phyloP scores from a whole-genome alignment of 2,797 vertebrate species.

The Hippopotamyrus pictus region DNA sequence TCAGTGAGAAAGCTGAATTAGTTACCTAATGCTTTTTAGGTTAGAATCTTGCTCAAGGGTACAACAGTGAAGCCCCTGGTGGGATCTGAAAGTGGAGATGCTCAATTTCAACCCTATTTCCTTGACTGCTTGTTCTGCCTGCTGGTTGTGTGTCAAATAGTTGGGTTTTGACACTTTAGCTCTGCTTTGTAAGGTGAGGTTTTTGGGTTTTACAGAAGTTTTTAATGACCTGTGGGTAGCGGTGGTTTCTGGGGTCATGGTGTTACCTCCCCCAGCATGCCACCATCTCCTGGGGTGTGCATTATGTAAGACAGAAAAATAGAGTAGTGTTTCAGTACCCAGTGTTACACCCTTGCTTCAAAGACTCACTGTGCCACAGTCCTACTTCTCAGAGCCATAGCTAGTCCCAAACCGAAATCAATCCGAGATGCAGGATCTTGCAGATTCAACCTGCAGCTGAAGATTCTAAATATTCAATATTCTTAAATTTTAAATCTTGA shows the following conservation, averaged over 20 bases:
- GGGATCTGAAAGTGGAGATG: not conserved
- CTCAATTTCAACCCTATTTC: constrained; percentile 24
- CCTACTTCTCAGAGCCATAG: not conserved
- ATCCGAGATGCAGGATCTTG: not conserved
- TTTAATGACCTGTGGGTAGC: constrained; percentile 38
- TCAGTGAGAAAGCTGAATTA: not conserved
- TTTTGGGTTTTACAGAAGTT: constrained; percentile 33
- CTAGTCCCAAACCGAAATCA: not conserved
- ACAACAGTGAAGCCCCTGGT: not conserved
- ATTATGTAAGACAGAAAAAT: not conserved
- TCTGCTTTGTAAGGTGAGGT: constrained; percentile 13
- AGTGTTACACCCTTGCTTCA: not conserved
- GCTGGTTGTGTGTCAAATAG: not conserved
- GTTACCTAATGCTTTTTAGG: not conserved
- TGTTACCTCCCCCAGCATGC: not conserved
- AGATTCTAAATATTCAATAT: not conserved
- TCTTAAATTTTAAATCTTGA: not conserved
- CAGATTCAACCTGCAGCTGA: not conserved
- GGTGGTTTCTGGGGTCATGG: constrained; percentile 12
- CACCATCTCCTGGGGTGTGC: not conserved
- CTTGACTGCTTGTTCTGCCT: not conserved
- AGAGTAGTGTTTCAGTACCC: not conserved
- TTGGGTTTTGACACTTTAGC: not conserved
- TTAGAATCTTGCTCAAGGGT: constrained; percentile 9
- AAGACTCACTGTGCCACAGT: not conserved